Evolutionary conservation across 2,113 vertebrate species (phyloP), one percentile per base, ranked within the genome.

Genomic region (Corvus cornix): DNA sequence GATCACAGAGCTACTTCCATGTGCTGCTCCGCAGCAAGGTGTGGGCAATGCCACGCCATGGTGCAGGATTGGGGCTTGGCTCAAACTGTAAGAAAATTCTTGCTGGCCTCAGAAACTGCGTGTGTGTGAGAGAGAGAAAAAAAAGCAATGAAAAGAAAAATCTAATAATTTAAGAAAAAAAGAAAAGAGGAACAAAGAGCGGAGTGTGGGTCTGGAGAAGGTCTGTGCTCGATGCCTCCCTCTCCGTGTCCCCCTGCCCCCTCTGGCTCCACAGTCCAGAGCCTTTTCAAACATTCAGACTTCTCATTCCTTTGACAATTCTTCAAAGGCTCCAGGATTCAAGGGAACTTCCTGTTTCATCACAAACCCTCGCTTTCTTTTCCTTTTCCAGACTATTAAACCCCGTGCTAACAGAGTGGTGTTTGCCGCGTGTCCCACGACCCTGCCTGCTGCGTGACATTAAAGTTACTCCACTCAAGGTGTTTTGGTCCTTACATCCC

Each of bases 261-360:
- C 83, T 89, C 84, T 3, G 19, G 72, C 80, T 92, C 82, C 77
- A 72, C 84, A 88, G 16, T 72, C 46, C 18, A 0, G 51, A 85
- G 89, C 52, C 56, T 72, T 91, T 95, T 92, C 92, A 94, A 94
- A 82, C 78, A 68, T 53, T 55, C 89, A 88, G 89, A 22, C 87
- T 51, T 92, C 87, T 94, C 93, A 86, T 94, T 97, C 93, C 94
- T 95, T 91, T 95, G 92, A 96, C 95, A 92, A 83, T 87, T 96
- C 93, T 96, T 96, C 93, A 97, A 94, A 97, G 94, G 80, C 89
- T 85, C 52, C 76, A 77, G 74, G 89, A 90, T 93, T 87, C 9
- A 12, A 94, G 69, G 82, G 84, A 89, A 82, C 94, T 96, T 96
- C 94, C 94, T 96, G 94, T 93, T 95, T 92, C 84, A 95, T 96